These are phyloP conservation scores for Cuniculus paca DNA, from an alignment of 2,797 vertebrate species.

Conservation along the genomic window DNA sequence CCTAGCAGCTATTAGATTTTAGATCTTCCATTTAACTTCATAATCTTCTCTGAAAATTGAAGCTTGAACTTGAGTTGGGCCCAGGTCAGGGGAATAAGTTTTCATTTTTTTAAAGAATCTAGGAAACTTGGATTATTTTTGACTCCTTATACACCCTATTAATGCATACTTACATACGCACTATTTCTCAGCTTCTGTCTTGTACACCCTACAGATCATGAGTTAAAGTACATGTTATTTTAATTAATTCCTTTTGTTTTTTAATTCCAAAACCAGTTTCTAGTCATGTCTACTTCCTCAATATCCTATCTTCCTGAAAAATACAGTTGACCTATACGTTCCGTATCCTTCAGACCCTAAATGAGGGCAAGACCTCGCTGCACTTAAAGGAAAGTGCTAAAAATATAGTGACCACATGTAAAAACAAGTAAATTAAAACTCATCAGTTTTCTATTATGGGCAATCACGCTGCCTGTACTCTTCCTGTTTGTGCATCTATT, in stretches of 20 bases:
- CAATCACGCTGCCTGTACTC: background rate
- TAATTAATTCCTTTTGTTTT: background rate
- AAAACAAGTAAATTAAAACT: slow-evolving; percentile 52
- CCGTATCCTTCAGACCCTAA: background rate
- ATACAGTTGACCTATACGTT: background rate
- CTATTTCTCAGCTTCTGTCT: background rate
- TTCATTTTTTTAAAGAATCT: background rate
- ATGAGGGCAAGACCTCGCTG: background rate
- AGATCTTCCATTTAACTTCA: background rate
- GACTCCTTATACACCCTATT: background rate
- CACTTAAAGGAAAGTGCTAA: background rate
- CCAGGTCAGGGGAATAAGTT: background rate
- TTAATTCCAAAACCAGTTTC: slow-evolving; percentile 22
- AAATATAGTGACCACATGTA: background rate
- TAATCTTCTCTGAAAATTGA: background rate
- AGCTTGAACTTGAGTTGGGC: background rate
- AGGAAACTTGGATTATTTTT: slow-evolving; percentile 1
- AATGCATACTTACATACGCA: background rate
- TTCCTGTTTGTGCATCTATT: background rate
- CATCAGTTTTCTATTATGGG: slow-evolving; percentile 23
- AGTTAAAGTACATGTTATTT: background rate
- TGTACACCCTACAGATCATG: background rate
- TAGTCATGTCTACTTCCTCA: background rate
- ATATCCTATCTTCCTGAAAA: background rate
- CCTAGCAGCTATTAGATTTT: background rate